phyloP scores from a whole-genome alignment of 1,140 invertebrate genomes.

The Hirudo medicinalis region DNA sequence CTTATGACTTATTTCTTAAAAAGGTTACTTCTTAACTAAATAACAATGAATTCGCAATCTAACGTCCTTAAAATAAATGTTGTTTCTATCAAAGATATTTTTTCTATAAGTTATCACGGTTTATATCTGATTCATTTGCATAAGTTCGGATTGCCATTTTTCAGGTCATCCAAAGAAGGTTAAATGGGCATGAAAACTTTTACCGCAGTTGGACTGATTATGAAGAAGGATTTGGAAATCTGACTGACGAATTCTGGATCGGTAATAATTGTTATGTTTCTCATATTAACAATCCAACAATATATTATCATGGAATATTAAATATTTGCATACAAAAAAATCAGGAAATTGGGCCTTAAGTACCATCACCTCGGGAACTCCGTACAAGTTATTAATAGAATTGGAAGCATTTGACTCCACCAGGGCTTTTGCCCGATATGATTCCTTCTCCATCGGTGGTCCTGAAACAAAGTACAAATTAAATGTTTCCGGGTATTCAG shows the following conservation, averaged over 20 bases:
- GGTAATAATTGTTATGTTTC: not conserved
- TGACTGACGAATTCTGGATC: constrained; percentile 51
- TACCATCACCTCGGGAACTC: not conserved
- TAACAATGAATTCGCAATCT: too few species aligned
- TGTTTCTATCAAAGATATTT: too few species aligned
- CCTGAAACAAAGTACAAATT: not conserved
- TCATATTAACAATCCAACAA: not conserved
- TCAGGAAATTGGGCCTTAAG: not conserved
- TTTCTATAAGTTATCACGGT: too few species aligned
- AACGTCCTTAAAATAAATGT: too few species aligned
- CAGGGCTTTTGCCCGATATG: constrained; percentile 12
- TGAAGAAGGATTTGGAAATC: constrained; percentile 52
- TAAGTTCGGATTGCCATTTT: not conserved
- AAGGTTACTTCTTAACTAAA: too few species aligned
- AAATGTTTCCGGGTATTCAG: constrained; percentile 6
- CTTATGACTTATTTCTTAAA: too few species aligned
- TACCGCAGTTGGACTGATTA: constrained; percentile 53
- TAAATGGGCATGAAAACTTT: constrained; percentile 51
- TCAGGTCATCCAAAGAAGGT: constrained; percentile 49
- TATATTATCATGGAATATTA: too few species aligned
- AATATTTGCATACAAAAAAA: not conserved
- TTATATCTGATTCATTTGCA: too few species aligned
- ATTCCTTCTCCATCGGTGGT: not conserved
- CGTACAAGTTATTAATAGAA: constrained; percentile 16
- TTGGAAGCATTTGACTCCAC: constrained; percentile 11